Conservation (phyloP, 2,888 invertebrate species). For the Megalurothrips usitatus region DNA sequence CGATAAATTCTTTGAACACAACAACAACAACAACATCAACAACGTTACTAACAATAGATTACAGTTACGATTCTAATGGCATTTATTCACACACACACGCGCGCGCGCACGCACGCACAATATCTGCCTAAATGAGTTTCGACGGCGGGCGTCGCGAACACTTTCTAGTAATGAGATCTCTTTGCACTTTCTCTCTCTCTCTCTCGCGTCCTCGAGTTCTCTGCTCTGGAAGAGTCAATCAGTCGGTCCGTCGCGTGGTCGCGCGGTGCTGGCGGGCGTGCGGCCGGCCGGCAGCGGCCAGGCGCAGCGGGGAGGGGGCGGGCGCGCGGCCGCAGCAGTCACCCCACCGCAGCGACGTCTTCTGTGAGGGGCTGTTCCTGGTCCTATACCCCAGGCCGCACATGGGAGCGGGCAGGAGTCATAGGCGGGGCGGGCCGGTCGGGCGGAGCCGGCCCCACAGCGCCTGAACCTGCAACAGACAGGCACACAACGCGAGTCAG, state of each 20-base stretch:
- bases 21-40: neutral
- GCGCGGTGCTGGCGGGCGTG: neutral
- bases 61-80: neutral
- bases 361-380: constrained; percentile 94
- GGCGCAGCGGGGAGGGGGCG: constrained; percentile 33
- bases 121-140: constrained; percentile 23
- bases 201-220: no score
- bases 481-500: neutral
- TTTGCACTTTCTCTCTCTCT: no score
- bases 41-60: neutral
- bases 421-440: neutral
- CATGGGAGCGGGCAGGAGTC: constrained; percentile 62
- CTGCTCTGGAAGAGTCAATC: neutral
- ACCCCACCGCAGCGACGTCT: constrained; percentile 94
- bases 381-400: constrained; percentile 93
- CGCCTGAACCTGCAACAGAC: neutral
- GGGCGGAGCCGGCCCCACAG: neutral
- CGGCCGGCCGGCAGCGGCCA: neutral
- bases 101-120: neutral
- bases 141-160: neutral
- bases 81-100: neutral
- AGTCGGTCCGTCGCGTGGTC: neutral
- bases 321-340: constrained; percentile 68
- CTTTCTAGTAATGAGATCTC: no score
- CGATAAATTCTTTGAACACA: constrained; percentile 4